Percentiles rank a stretch among this genome's conserved stretches.
phyloP scores from a whole-genome alignment of 2,888 invertebrate genomes.

The Harpalus rufipes region DNA sequence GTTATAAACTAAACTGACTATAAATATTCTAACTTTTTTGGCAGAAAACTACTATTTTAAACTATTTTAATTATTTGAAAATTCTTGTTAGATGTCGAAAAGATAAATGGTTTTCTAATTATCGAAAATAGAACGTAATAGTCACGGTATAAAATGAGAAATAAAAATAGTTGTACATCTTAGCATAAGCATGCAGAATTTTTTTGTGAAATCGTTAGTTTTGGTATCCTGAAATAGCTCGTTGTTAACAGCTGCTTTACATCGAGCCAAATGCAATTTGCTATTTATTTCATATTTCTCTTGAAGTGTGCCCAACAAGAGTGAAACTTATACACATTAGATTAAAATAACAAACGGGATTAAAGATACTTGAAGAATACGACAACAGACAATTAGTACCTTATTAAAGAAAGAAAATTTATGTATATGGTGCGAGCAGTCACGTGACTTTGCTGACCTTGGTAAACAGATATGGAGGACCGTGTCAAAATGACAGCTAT shows the following conservation, averaged over 20 bases:
- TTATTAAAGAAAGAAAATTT: too few species aligned
- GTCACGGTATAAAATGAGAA: slow-evolving; percentile 15
- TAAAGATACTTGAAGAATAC: neutral
- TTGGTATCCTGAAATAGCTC: slow-evolving; percentile 29
- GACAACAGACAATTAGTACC: too few species aligned
- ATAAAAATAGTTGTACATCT: neutral
- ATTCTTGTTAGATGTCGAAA: neutral
- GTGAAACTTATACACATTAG: slow-evolving; percentile 9
- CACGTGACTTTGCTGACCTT: too few species aligned
- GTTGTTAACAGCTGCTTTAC: slow-evolving; percentile 58
- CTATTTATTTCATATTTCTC: slow-evolving; percentile 50
- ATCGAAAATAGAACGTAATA: neutral
- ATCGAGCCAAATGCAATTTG: slow-evolving; percentile 56
- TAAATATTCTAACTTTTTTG: neutral
- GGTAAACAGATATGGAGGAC: too few species aligned
- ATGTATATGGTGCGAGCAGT: too few species aligned
- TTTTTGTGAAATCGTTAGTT: slow-evolving; percentile 48
- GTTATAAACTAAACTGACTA: too few species aligned
- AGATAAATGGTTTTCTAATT: neutral
- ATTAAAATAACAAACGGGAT: neutral
- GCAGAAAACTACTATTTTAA: neutral
- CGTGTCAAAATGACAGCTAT: too few species aligned
- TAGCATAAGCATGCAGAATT: slow-evolving; percentile 17
- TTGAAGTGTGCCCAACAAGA: slow-evolving; percentile 38
- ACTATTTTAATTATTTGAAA: neutral